Evolutionary conservation across 2,113 vertebrate species (phyloP).

Genomic region (Macroglossus sobrinus): DNA sequence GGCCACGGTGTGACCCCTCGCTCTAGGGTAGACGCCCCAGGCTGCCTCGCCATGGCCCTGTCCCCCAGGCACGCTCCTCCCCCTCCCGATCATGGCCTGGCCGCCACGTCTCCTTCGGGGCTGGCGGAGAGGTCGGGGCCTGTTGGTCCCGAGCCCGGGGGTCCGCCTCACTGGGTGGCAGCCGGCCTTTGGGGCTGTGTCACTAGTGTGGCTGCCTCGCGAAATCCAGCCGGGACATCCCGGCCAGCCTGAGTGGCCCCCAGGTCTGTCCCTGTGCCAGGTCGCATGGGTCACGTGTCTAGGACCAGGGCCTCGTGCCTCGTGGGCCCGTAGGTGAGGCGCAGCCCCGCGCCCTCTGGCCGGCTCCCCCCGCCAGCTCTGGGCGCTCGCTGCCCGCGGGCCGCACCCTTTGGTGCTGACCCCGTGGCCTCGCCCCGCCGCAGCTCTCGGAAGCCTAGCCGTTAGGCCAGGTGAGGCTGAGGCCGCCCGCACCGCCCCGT

Average conservation of each 20-base stretch:
- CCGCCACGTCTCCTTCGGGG: background rate
- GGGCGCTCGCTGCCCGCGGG: background rate
- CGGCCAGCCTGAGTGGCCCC: background rate
- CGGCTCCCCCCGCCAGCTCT: background rate
- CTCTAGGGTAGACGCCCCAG: background rate
- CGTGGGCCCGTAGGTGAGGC: background rate
- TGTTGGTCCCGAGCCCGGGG: background rate
- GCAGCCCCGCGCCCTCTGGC: background rate
- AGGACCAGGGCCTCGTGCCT: background rate
- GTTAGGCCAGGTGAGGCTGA: constrained; percentile 79
- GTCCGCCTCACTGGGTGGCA: constrained; percentile 56
- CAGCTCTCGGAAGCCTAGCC: constrained; percentile 72
- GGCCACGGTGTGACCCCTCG: background rate
- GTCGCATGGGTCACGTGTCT: background rate
- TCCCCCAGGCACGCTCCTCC: background rate
- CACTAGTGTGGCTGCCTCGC: background rate
- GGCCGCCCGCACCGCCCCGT: constrained; percentile 81
- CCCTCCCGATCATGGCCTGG: background rate
- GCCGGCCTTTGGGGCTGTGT: background rate
- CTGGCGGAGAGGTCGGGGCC: background rate
- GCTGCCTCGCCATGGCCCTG: background rate
- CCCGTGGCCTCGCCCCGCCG: constrained; percentile 74
- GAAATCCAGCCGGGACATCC: background rate
- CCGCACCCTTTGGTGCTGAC: constrained; percentile 72
- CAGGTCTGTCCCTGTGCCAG: background rate